Conservation (phyloP, 2,797 vertebrate species). For the Alectoris magna region DNA sequence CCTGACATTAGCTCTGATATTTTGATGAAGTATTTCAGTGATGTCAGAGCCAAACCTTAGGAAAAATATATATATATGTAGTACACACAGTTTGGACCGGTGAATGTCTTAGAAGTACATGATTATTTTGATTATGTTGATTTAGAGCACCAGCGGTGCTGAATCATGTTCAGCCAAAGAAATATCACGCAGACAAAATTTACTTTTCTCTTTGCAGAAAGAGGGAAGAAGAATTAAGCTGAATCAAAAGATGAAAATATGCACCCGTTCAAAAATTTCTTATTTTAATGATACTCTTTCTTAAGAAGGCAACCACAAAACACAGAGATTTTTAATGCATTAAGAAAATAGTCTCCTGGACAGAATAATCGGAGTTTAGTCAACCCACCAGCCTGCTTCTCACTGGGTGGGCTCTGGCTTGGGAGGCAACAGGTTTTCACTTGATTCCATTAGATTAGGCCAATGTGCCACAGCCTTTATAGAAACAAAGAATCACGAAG, state of each 20-base stretch:
- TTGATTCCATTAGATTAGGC: slow-evolving; percentile 26
- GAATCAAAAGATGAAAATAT: slow-evolving; percentile 37
- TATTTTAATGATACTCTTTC: slow-evolving; percentile 3
- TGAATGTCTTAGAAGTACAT: slow-evolving; percentile 44
- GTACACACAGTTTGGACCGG: not conserved
- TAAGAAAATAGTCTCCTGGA: slow-evolving; percentile 35
- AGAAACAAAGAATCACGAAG: too few relatives aligned
- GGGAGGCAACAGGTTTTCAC: not conserved
- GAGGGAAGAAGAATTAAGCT: slow-evolving; percentile 45
- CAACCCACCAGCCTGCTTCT: slow-evolving; percentile 37
- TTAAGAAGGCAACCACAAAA: slow-evolving; percentile 42
- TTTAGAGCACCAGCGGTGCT: not conserved
- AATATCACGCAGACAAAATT: slow-evolving; percentile 49
- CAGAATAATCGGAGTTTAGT: slow-evolving; percentile 33
- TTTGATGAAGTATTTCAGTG: slow-evolving; percentile 46
- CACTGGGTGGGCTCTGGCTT: slow-evolving; percentile 58
- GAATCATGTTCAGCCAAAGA: slow-evolving; percentile 67
- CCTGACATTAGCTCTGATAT: slow-evolving; percentile 4
- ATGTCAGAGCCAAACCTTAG: slow-evolving; percentile 43
- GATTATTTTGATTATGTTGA: slow-evolving; percentile 62
- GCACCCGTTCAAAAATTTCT: slow-evolving; percentile 6
- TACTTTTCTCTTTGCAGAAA: slow-evolving; percentile 17
- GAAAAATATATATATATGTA: not conserved
- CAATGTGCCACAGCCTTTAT: not conserved
- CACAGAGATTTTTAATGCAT: slow-evolving; percentile 64